These are phyloP conservation scores for Epinotia ramella DNA, from an alignment of 2,888 invertebrate species.

Conservation along the genomic window DNA sequence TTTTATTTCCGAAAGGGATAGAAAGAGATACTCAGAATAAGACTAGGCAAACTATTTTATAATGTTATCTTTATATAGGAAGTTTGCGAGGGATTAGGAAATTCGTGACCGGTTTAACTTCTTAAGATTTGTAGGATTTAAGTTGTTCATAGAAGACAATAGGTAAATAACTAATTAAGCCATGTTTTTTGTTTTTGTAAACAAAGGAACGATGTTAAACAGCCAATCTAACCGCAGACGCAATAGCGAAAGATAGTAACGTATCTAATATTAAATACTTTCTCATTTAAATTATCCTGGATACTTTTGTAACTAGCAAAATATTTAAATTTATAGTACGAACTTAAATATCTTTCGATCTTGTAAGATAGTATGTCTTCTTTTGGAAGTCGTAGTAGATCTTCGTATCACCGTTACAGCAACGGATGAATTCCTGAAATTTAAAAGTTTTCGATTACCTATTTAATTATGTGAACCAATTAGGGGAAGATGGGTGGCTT, in stretches of 20 bases:
- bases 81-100: background rate
- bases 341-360: slow-evolving; percentile 42
- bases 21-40: background rate
- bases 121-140: slow-evolving; percentile 20
- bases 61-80: background rate
- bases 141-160: slow-evolving; percentile 20
- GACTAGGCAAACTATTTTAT: background rate
- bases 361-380: slow-evolving; percentile 37
- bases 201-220: slow-evolving; percentile 26
- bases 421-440: slow-evolving; percentile 37
- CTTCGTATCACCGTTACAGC: slow-evolving; percentile 33
- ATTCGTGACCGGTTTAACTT: background rate
- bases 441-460: slow-evolving; percentile 66
- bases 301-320: slow-evolving; percentile 39
- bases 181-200: slow-evolving; percentile 7
- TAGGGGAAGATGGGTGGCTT: too few relatives aligned
- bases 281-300: slow-evolving; percentile 26
- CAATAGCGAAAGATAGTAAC: slow-evolving; percentile 28
- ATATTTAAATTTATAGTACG: slow-evolving; percentile 37
- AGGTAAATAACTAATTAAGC: slow-evolving; percentile 23
- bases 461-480: slow-evolving; percentile 89
- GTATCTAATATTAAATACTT: slow-evolving; percentile 21
- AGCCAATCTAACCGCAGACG: slow-evolving; percentile 25
- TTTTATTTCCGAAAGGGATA: background rate
- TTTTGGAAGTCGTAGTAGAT: slow-evolving; percentile 35